phyloP scores from a whole-genome alignment of 2,797 vertebrate genomes.

The Acanthiza pusilla region DNA sequence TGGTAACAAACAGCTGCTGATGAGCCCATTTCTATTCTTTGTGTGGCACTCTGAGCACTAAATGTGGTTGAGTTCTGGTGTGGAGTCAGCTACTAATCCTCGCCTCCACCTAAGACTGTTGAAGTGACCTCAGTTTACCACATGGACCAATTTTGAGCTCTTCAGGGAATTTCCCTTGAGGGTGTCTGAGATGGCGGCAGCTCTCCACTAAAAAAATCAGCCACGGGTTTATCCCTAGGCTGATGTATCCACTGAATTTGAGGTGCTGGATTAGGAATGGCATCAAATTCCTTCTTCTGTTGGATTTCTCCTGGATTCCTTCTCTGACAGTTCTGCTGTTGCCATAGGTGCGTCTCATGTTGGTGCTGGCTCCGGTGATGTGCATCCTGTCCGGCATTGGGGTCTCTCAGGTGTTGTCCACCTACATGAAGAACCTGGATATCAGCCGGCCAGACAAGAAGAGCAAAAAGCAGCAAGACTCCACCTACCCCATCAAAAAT shows the following conservation, averaged over 20 bases:
- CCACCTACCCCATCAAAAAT: slow-evolving; percentile 97
- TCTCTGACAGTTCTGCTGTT: background rate
- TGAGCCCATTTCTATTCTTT: background rate
- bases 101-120: background rate
- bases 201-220: background rate
- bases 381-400: slow-evolving; percentile 98
- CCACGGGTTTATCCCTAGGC: fast-evolving
- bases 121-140: background rate
- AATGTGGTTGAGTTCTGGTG: background rate
- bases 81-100: background rate
- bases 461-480: slow-evolving; percentile 93
- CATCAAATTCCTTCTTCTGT: background rate
- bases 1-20: fast-evolving
- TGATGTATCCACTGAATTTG: background rate
- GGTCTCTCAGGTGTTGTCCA: slow-evolving; percentile 94
- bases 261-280: background rate
- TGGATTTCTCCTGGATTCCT: background rate
- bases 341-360: slow-evolving; percentile 92
- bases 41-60: background rate
- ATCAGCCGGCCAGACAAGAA: slow-evolving; percentile 95
- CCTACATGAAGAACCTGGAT: slow-evolving; percentile 98
- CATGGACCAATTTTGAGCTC: background rate
- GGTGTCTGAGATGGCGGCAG: background rate
- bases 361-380: slow-evolving; percentile 97
- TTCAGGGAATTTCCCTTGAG: fast-evolving